Conservation (phyloP, 1,140 invertebrate genomes). For the Muscidifurax raptorellus region DNA sequence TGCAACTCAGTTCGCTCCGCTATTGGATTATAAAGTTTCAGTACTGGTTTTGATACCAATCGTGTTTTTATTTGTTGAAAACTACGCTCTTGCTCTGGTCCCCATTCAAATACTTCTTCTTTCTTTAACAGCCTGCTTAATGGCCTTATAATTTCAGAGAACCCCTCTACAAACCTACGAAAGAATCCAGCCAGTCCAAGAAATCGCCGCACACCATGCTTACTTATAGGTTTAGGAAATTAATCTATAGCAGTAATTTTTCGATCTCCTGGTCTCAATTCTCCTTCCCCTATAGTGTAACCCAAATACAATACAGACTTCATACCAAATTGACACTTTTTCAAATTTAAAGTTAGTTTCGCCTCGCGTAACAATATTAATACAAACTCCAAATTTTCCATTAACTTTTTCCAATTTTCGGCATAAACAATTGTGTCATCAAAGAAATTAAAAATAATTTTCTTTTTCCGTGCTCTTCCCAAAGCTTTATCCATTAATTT, state of each 20-base stretch:
- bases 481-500: slow-evolving; percentile 50
- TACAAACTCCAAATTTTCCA: slow-evolving; percentile 45
- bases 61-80: slow-evolving; percentile 20
- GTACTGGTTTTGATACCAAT: slow-evolving; percentile 23
- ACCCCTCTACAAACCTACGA: slow-evolving; percentile 58
- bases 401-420: slow-evolving; percentile 38
- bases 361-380: slow-evolving; percentile 54
- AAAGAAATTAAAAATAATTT: slow-evolving; percentile 41
- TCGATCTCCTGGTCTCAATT: slow-evolving; percentile 52
- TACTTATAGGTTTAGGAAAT: neutral
- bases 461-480: neutral
- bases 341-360: slow-evolving; percentile 59
- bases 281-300: slow-evolving; percentile 48
- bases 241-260: slow-evolving; percentile 53
- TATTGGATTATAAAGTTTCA: slow-evolving; percentile 30
- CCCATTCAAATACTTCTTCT: slow-evolving; percentile 20
- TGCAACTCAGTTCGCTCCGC: slow-evolving; percentile 39
- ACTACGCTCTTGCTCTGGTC: neutral
- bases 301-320: slow-evolving; percentile 57
- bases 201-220: slow-evolving; percentile 61
- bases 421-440: slow-evolving; percentile 47
- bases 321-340: slow-evolving; percentile 60
- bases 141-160: neutral
- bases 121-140: slow-evolving; percentile 33
- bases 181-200: slow-evolving; percentile 69